These are phyloP conservation scores for Pelagia noctiluca DNA, from an alignment of 30 jellyfish, hydroid and myxozoan species.

Conservation along the genomic window DNA sequence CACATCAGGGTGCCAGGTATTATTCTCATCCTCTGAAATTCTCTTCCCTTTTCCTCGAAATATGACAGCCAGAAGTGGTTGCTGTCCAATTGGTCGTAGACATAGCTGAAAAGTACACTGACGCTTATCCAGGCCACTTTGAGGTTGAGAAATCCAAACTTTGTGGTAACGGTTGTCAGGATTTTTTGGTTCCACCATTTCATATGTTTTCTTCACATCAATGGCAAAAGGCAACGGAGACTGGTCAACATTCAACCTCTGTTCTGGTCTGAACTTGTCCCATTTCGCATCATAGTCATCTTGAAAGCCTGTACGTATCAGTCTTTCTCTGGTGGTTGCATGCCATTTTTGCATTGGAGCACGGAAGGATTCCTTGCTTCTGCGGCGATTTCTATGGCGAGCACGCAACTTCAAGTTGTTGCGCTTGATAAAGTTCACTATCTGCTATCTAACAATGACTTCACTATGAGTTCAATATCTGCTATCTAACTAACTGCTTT, in stretches of 20 bases:
- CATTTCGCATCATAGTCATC: slow-evolving; percentile 56
- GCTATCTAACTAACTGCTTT: too few relatives aligned
- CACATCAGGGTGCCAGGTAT: slow-evolving; percentile 59
- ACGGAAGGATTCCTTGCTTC: slow-evolving; percentile 32
- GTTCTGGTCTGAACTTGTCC: slow-evolving; percentile 69
- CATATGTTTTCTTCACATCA: slow-evolving; percentile 45
- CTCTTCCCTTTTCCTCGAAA: slow-evolving; percentile 70
- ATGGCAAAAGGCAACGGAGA: slow-evolving; percentile 66
- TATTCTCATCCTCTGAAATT: slow-evolving; percentile 14
- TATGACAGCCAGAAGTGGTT: slow-evolving; percentile 69
- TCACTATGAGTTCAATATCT: too few relatives aligned
- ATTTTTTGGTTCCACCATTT: not conserved
- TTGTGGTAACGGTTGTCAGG: slow-evolving; percentile 26
- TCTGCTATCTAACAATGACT: too few relatives aligned
- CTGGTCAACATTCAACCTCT: slow-evolving; percentile 60
- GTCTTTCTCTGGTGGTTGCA: slow-evolving; percentile 61
- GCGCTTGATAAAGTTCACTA: slow-evolving; percentile 11
- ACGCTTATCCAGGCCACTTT: slow-evolving; percentile 67
- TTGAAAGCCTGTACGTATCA: slow-evolving; percentile 35
- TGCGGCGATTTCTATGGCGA: slow-evolving; percentile 49
- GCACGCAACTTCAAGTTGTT: slow-evolving; percentile 34
- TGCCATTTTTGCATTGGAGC: slow-evolving; percentile 58
- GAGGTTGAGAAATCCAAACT: slow-evolving; percentile 73
- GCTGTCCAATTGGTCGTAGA: slow-evolving; percentile 63
- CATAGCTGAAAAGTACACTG: slow-evolving; percentile 74